Conservation (phyloP, 2,113 vertebrate genomes). For the Ageneiosus marmoratus region DNA sequence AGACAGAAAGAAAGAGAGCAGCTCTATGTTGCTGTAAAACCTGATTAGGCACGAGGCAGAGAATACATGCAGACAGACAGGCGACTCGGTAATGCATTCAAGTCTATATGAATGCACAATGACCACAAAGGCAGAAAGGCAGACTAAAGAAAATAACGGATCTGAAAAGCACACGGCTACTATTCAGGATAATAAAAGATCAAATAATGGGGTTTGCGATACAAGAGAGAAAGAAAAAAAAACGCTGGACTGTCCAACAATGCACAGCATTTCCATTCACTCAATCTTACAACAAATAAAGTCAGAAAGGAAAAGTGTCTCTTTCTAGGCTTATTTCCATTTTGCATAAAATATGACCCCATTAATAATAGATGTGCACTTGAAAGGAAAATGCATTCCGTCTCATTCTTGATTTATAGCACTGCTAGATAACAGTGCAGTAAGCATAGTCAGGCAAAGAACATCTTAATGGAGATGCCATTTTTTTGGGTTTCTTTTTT, state of each 20-base stretch:
- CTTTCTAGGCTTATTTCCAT: constrained; percentile 49
- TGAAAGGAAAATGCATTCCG: constrained; percentile 50
- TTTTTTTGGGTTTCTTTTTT: neutral
- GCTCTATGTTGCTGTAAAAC: constrained; percentile 19
- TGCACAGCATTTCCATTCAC: neutral
- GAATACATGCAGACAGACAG: constrained; percentile 28
- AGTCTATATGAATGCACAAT: constrained; percentile 2
- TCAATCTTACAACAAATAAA: constrained; percentile 34
- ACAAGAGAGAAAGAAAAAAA: neutral
- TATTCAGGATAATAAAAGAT: neutral
- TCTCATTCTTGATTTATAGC: constrained; percentile 54
- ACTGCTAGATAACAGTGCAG: constrained; percentile 40
- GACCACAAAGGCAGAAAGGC: neutral
- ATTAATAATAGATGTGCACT: constrained; percentile 57
- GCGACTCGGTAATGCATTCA: constrained; percentile 22
- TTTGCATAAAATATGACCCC: constrained; percentile 50
- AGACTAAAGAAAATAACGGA: neutral
- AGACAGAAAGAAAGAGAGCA: neutral
- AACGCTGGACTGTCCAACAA: neutral
- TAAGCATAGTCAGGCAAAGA: constrained; percentile 19
- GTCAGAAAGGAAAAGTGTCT: constrained; percentile 11
- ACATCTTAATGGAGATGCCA: constrained; percentile 30
- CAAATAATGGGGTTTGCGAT: neutral
- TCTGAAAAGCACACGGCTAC: neutral
- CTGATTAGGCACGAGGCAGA: constrained; percentile 27